Evolutionary conservation across 1,140 invertebrate genomes (phyloP).

Genomic region (Proales similis): DNA sequence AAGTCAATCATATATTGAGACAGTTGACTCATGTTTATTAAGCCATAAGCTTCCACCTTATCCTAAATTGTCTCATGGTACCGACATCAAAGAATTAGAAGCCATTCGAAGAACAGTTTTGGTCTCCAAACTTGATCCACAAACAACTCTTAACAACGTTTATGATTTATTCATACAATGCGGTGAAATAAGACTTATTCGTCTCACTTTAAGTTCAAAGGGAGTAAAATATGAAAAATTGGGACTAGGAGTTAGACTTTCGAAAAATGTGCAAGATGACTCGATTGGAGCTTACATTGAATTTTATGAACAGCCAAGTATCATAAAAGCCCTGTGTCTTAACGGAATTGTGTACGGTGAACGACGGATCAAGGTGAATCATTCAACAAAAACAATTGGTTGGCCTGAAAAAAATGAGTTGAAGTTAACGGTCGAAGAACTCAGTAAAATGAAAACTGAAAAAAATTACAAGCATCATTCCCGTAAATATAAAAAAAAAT

Average conservation of each 20-base stretch:
- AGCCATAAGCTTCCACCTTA: conserved; percentile 17
- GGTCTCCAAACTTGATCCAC: conserved; percentile 26
- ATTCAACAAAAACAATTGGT: neutral
- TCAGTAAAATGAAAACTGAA: too few species aligned
- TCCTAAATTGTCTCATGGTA: conserved; percentile 7
- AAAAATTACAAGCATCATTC: too few species aligned
- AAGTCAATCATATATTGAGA: conserved; percentile 15
- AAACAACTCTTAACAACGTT: conserved; percentile 4
- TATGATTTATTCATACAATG: conserved; percentile 37
- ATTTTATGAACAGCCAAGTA: conserved; percentile 35
- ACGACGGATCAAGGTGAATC: conserved; percentile 26
- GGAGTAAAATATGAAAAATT: conserved; percentile 22
- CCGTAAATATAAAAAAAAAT: too few species aligned
- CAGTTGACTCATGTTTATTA: conserved; percentile 30
- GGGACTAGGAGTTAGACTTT: neutral
- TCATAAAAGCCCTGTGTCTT: conserved; percentile 32
- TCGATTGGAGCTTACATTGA: conserved; percentile 23
- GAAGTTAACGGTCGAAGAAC: too few species aligned
- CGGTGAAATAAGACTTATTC: conserved; percentile 37
- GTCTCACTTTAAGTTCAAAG: conserved; percentile 13
- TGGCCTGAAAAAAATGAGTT: too few species aligned
- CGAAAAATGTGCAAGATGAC: neutral
- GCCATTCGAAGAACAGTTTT: conserved; percentile 37
- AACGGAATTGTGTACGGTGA: conserved; percentile 29
- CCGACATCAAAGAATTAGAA: conserved; percentile 10